These are phyloP conservation scores for Apistogramma diplotaenia DNA, from an alignment of 2,113 vertebrate genomes.

Conservation along the genomic window DNA sequence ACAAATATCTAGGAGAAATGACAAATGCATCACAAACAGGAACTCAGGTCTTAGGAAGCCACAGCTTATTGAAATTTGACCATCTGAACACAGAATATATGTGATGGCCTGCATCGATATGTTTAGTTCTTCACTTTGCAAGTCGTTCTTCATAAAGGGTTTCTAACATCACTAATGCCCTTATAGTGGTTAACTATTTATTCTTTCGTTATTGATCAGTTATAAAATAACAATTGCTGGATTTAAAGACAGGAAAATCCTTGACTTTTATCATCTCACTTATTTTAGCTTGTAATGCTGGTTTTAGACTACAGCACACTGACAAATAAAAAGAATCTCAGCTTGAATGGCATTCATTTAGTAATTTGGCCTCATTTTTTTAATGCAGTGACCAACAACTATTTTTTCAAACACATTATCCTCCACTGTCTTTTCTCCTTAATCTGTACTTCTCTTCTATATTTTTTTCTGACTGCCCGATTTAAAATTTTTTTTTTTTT, in stretches of 20 bases:
- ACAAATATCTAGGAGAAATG: no score
- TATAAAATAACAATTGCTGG: background rate
- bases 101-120: background rate
- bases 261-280: background rate
- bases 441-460: background rate
- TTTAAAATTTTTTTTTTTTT: constrained; percentile 7
- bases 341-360: background rate
- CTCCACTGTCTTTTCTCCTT: background rate
- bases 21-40: no score
- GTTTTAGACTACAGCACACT: background rate
- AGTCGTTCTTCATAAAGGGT: background rate
- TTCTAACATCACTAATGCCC: background rate
- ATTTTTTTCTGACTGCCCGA: background rate
- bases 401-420: no score
- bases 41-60: no score
- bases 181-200: background rate
- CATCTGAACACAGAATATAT: no score
- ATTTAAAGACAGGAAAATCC: background rate
- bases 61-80: no score
- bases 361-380: background rate
- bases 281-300: background rate
- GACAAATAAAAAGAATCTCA: no score
- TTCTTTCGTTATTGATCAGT: background rate
- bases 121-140: background rate
- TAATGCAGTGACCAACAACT: background rate